A percentile compares a stretch with the other conserved stretches of the same genome.
phyloP scores from a whole-genome alignment of 2,888 invertebrate genomes.

The Apocheima hispidaria region DNA sequence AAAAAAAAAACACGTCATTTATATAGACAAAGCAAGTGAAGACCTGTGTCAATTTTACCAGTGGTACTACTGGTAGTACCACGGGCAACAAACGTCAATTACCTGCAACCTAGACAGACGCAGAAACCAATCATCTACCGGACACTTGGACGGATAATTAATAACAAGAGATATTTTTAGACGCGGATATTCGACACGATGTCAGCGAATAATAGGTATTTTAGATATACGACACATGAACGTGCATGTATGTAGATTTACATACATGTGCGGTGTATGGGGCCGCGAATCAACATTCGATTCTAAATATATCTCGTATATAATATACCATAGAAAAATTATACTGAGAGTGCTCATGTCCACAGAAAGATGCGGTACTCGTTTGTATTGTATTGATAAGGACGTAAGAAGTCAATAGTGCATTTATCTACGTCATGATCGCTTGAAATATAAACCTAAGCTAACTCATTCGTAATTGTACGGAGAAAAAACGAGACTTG shows the following conservation, averaged over 20 bases:
- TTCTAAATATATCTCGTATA: slow-evolving; percentile 69
- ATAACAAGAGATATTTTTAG: slow-evolving; percentile 23
- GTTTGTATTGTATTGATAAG: too few species aligned
- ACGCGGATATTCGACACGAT: slow-evolving; percentile 31
- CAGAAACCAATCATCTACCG: slow-evolving; percentile 1
- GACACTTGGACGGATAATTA: slow-evolving; percentile 15
- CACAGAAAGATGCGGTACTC: too few species aligned
- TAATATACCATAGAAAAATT: too few species aligned
- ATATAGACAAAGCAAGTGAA: neutral
- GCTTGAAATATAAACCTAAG: too few species aligned
- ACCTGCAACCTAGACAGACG: neutral
- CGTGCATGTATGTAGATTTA: slow-evolving; percentile 22
- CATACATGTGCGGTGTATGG: slow-evolving; percentile 32
- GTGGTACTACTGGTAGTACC: too few species aligned
- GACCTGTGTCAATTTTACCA: neutral
- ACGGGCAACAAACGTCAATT: neutral
- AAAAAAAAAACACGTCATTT: neutral
- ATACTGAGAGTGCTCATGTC: too few species aligned
- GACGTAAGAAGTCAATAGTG: too few species aligned
- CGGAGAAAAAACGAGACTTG: too few species aligned
- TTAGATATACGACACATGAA: slow-evolving; percentile 14
- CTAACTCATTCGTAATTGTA: too few species aligned
- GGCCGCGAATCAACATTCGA: slow-evolving; percentile 65
- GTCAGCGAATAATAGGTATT: slow-evolving; percentile 23
- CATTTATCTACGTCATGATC: too few species aligned